Base-by-base conservation (phyloP, 2,797 vertebrate species). In the Eulemur coronatus region DNA sequence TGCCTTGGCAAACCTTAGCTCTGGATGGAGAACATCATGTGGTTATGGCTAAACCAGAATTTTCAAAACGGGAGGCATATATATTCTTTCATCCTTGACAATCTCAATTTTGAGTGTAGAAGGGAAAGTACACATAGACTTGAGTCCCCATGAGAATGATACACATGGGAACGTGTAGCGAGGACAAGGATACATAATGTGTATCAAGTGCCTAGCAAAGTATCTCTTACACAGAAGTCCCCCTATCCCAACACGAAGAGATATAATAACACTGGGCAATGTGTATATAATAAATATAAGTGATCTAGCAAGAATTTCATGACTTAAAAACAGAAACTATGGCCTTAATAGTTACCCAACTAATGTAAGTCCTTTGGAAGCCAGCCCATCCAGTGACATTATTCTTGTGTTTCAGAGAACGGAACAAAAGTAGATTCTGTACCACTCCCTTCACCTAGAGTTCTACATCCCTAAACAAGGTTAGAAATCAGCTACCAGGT, bases 381-480 rank as follows among this genome's bases (percentile, higher is more conserved):
- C 28, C 80, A 90, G 61, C 14, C 24, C 15, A 73, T 28, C 20
- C 5, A 38, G 3, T 85, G 52, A 59, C 20, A 18, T n/a, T 55
- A 61, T 76, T 96, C 28, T n/a, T 84, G 7, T 52, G n/a, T 87
- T 89, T 94, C 82, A 82, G 41, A 89, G 90, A 87, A 81, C 17
- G 28, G 65, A 87, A 87, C 59, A 88, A 78, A 84, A 70, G 11
- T 13, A 76, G 65, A 55, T 38, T 93, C 63, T 89, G 33, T 20
- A 15, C 18, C 13, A 59, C 1, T 79, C 7, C 43, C 41, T 76
- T 69, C 30, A 82, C 20, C 8, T 48, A 82, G n/a, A 89, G 22
- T 48, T 30, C 5, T 33, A 82, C 0, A 46, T 57, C 24, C 2
- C 30, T 61, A 84, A 33, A n/a, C 1, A 5, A 91, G 38, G 13